phyloP scores from a whole-genome alignment of 2,888 invertebrate genomes.

The Lumbricus terrestris region DNA sequence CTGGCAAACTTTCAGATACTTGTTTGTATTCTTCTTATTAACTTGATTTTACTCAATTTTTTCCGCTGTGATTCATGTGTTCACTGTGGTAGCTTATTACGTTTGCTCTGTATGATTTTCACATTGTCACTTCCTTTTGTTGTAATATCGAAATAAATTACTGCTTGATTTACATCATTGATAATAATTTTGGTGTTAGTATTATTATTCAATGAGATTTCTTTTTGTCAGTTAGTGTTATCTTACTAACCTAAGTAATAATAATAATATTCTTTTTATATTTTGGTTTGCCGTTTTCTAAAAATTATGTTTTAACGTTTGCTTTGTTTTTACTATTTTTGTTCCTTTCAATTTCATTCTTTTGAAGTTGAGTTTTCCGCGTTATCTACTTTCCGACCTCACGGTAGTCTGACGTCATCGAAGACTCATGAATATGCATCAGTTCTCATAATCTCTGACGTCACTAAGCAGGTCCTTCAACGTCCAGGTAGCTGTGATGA shows the following conservation, averaged over 20 bases:
- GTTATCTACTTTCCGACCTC: not conserved
- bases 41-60: too few species aligned
- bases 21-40: too few species aligned
- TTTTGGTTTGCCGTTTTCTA: not conserved
- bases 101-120: too few species aligned
- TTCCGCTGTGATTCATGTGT: too few species aligned
- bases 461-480: not conserved
- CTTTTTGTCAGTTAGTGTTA: too few species aligned
- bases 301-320: not conserved
- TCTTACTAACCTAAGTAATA: too few species aligned
- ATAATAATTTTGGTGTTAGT: not conserved
- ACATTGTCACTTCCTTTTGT: too few species aligned
- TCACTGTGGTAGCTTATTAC: too few species aligned
- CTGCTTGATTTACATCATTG: not conserved
- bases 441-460: not conserved
- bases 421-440: not conserved
- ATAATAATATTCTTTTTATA: too few species aligned
- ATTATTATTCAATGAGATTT: not conserved
- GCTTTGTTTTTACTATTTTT: not conserved
- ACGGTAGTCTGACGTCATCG: not conserved
- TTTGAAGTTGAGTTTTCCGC: not conserved
- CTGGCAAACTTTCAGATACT: too few species aligned
- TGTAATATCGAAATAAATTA: not conserved
- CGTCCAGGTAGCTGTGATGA: not conserved
- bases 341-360: not conserved